Evolutionary conservation across 2,888 invertebrate genomes (phyloP), one percentile per base, ranked within the genome.

Genomic region (Amiota mariae): DNA sequence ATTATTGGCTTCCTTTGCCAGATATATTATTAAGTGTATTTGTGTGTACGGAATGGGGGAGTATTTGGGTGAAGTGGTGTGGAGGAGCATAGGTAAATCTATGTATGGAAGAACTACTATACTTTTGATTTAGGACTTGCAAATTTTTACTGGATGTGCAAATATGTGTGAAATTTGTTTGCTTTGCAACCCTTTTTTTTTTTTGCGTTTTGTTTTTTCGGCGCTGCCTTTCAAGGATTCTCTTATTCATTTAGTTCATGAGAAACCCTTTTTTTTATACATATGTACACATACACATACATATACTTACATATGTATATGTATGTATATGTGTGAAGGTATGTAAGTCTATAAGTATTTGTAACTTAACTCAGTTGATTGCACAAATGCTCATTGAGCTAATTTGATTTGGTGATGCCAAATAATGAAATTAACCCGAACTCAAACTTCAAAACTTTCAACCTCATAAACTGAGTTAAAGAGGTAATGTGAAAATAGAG

Each of bases 331-430:
- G 36, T 36, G 6, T 36, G 8, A 36, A 36, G 36, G 3, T 36
- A 36, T 36, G 6, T 36, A 36, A 36, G 8, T 36, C 36, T 36
- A 36, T 36, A 36, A 6, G 36, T 36, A 6, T 36, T 36, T 36
- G 36, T 36, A 36, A 36, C 36, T 13, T 47, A 76, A 78, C 75
- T 75, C 87, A 87, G 84, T 85, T 83, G 87, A 81, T 85, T 87
- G 87, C 85, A 86, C 84, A 87, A 87, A 87, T 87, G 87, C 85
- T 85, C 87, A 87, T 86, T 85, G 87, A 83, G 85, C 84, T 87
- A 87, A 87, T 87, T 87, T 86, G 80, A 85, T 86, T 85, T 82
- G 73, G 74, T 74, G 61, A 24, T 64, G 64, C 48, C 66, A 66
- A 66, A 66, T 66, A 59, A 59, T 59, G 48, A 66, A 48, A 49